Percentiles rank a stretch among this genome's conserved stretches.
Conservation (phyloP, 1,140 invertebrate species). For the Zaprionus capensis region DNA sequence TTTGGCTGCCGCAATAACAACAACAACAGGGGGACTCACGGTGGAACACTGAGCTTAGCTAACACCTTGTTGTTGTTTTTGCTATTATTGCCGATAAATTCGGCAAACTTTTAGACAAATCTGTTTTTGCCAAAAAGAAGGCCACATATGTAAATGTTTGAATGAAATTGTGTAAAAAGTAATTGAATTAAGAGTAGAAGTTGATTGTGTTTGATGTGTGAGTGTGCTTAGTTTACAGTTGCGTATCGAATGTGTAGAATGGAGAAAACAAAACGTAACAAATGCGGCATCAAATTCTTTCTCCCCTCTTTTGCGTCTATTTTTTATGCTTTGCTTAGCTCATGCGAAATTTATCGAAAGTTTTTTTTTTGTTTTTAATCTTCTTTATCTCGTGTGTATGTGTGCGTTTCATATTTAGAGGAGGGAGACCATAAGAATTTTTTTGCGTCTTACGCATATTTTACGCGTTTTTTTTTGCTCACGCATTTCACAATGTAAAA, state of each 20-base stretch:
- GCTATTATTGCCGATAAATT: constrained; percentile 19
- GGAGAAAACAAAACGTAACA: background rate
- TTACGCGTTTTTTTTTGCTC: constrained; percentile 7
- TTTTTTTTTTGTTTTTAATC: constrained; percentile 5
- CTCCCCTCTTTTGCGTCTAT: background rate
- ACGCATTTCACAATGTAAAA: background rate
- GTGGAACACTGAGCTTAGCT: background rate
- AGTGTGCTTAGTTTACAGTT: background rate
- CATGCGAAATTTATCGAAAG: constrained; percentile 13
- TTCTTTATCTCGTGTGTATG: constrained; percentile 3
- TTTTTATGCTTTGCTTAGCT: constrained; percentile 9
- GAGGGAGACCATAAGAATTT: background rate
- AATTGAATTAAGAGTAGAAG: constrained; percentile 14
- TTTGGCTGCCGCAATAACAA: constrained; percentile 5
- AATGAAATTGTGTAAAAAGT: constrained; percentile 23
- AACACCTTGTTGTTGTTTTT: background rate
- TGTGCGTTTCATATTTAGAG: constrained; percentile 8
- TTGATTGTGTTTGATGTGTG: background rate
- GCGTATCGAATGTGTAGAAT: background rate
- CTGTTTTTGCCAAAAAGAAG: constrained; percentile 13
- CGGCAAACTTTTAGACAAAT: constrained; percentile 15
- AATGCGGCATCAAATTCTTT: background rate
- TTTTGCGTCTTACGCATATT: constrained; percentile 24
- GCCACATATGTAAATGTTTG: constrained; percentile 36
- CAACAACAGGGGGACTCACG: constrained; percentile 4